phyloP scores from a whole-genome alignment of 2,797 vertebrate genomes.

The Carcharodon carcharias region DNA sequence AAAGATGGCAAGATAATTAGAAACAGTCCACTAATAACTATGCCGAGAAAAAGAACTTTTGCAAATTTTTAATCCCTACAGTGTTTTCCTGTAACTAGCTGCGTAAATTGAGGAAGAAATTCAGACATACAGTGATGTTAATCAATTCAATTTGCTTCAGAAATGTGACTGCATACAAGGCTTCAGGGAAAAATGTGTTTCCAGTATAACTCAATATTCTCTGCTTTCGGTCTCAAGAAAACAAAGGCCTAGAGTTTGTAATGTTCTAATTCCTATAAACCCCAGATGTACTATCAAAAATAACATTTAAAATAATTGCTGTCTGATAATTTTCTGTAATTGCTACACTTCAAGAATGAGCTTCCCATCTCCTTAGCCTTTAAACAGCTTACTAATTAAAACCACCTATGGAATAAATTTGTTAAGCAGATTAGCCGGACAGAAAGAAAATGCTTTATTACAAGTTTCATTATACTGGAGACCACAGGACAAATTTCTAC shows the following conservation, averaged over 20 bases:
- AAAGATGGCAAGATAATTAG: constrained; percentile 40
- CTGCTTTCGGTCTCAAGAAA: constrained; percentile 17
- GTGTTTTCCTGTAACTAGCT: constrained; percentile 38
- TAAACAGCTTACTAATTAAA: constrained; percentile 29
- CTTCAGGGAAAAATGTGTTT: constrained; percentile 38
- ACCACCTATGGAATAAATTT: constrained; percentile 30
- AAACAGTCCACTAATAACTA: constrained; percentile 37
- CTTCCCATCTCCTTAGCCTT: constrained; percentile 28
- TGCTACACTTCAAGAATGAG: constrained; percentile 20
- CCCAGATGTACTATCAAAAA: constrained; percentile 35
- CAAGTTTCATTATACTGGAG: constrained; percentile 18
- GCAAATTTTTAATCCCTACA: constrained; percentile 32
- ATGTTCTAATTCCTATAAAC: constrained; percentile 16
- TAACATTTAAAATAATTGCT: constrained; percentile 37
- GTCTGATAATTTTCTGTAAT: constrained; percentile 21
- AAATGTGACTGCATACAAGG: constrained; percentile 36
- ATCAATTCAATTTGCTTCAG: constrained; percentile 38
- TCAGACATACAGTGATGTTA: constrained; percentile 35
- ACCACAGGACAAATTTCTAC: constrained; percentile 19
- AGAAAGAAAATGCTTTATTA: constrained; percentile 32
- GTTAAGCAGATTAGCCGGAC: constrained; percentile 33
- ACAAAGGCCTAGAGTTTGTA: constrained; percentile 2
- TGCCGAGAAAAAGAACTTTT: constrained; percentile 29
- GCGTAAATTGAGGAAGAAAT: constrained; percentile 40
- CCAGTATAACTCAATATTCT: constrained; percentile 31